Conservation (phyloP, 2,113 vertebrate species). For the Tragelaphus imberbis region DNA sequence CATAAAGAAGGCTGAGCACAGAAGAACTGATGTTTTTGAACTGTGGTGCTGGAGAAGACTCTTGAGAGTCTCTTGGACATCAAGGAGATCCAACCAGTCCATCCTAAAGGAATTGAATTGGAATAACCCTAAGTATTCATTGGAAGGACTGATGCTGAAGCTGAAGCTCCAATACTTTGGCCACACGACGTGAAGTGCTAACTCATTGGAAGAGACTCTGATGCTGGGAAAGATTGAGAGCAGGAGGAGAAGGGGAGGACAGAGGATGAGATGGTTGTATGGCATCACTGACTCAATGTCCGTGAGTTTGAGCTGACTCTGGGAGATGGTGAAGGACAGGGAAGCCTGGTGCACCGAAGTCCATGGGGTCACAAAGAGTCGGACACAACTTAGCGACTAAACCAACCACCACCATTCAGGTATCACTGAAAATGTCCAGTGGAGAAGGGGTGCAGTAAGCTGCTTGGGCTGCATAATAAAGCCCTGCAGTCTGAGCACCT, state of each 20-base stretch:
- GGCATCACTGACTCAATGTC: background rate
- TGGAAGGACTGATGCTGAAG: background rate
- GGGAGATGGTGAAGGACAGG: background rate
- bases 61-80: background rate
- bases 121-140: background rate
- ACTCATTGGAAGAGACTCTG: background rate
- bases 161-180: background rate
- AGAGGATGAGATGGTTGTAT: background rate
- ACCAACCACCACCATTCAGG: background rate
- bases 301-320: background rate
- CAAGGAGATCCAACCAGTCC: background rate
- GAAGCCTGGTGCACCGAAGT: background rate
- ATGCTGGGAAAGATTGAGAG: background rate
- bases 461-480: background rate
- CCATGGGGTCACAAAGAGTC: background rate
- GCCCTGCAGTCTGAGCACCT: fast-evolving
- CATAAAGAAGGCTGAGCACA: background rate
- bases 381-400: fast-evolving
- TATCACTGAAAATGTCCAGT: too few relatives aligned
- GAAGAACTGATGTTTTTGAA: background rate
- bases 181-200: background rate
- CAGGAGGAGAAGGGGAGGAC: background rate
- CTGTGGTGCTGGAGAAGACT: background rate
- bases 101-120: background rate
- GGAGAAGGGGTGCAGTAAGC: fast-evolving